Conservation (phyloP, 2,113 vertebrate species). For the Saimiri boliviensis region DNA sequence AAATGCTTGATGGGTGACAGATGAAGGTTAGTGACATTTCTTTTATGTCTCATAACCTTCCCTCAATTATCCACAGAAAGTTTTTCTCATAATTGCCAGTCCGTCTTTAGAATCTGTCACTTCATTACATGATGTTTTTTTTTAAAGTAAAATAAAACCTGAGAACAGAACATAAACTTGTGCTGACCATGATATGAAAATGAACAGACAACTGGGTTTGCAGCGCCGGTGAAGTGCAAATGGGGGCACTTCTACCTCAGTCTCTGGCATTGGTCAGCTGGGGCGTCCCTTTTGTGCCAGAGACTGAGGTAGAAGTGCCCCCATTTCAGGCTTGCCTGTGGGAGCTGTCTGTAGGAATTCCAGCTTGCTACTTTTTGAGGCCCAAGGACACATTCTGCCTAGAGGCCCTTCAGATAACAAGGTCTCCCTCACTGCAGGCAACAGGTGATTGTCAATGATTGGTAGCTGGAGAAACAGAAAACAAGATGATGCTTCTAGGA, state of each 20-base stretch:
- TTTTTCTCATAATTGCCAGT: conserved; percentile 42
- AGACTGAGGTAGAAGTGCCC: not conserved
- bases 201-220: not conserved
- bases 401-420: not conserved
- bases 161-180: conserved; percentile 36
- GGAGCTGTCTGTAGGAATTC: not conserved
- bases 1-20: not conserved
- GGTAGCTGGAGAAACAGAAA: not conserved
- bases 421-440: not conserved
- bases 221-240: not conserved
- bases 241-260: too few species aligned
- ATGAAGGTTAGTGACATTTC: not conserved
- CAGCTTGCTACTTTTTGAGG: not conserved
- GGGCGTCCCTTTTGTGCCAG: too few species aligned
- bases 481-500: conserved; percentile 9
- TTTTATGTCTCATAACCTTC: not conserved
- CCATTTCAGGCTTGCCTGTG: not conserved
- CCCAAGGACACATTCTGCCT: conserved; percentile 10
- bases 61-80: not conserved
- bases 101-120: not conserved
- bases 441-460: not conserved
- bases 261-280: too few species aligned
- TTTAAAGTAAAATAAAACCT: conserved; percentile 48
- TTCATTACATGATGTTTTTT: not conserved
- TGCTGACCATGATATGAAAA: conserved; percentile 21